A percentile compares a stretch with the other conserved stretches of the same genome.
Conservation (phyloP, 2,797 vertebrate species). For the Enteromius trimaculatus region DNA sequence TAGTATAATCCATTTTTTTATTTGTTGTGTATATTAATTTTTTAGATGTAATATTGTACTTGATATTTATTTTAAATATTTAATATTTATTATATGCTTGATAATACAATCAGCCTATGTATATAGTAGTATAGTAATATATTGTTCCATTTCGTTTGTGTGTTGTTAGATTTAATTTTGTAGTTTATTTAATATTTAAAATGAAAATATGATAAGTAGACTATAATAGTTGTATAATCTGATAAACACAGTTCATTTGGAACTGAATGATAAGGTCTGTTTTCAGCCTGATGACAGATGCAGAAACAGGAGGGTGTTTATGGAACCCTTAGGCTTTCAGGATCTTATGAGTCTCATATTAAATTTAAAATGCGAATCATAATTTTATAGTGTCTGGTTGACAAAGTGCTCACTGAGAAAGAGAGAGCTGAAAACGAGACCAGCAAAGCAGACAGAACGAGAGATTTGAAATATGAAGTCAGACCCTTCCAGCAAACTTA, state of each 20-base stretch:
- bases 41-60: background rate
- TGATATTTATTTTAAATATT: background rate
- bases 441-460: background rate
- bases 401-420: constrained; percentile 24
- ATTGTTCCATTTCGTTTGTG: background rate
- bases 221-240: background rate
- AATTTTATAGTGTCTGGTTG: constrained; percentile 48
- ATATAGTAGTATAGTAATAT: background rate
- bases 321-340: constrained; percentile 22
- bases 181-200: constrained; percentile 7
- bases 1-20: background rate
- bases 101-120: background rate
- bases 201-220: constrained; percentile 61
- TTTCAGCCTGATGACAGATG: background rate
- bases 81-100: background rate
- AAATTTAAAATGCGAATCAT: constrained; percentile 40
- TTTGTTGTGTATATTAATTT: background rate
- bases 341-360: constrained; percentile 51
- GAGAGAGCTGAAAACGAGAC: background rate
- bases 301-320: constrained; percentile 27
- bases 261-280: background rate
- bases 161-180: background rate
- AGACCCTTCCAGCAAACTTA: background rate
- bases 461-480: background rate
- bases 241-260: background rate